These are phyloP conservation scores for Malurus elegans DNA, from an alignment of 2,113 vertebrate species.

Conservation along the genomic window DNA sequence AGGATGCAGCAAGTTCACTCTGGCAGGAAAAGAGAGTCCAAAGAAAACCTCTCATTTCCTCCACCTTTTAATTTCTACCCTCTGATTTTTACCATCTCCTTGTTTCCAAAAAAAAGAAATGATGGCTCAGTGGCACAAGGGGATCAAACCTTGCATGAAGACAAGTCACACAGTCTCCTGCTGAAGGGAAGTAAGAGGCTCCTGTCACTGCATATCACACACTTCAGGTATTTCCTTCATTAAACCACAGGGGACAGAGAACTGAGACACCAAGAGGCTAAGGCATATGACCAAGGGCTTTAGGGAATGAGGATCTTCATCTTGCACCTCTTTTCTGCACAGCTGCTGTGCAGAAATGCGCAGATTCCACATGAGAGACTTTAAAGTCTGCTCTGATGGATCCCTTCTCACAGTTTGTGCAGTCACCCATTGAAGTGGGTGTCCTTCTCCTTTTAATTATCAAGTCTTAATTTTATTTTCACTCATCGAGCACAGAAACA, in stretches of 20 bases:
- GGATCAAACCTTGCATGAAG: not conserved
- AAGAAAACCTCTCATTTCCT: not conserved
- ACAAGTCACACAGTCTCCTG: not conserved
- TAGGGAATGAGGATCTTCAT: not conserved
- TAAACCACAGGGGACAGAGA: not conserved
- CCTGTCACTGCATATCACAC: not conserved
- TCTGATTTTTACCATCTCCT: not conserved
- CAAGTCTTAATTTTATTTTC: not conserved
- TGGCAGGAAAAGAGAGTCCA: not conserved
- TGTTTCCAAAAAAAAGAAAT: not conserved
- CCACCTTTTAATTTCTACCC: not conserved
- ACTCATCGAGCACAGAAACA: not conserved
- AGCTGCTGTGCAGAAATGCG: not conserved
- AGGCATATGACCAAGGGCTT: not conserved
- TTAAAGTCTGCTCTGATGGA: not conserved
- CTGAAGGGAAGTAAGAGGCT: not conserved
- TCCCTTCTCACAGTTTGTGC: not conserved
- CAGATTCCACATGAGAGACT: not conserved
- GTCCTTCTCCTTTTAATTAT: conserved; percentile 6
- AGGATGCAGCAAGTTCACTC: not conserved
- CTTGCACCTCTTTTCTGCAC: not conserved
- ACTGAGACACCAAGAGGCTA: not conserved
- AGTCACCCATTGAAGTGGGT: not conserved
- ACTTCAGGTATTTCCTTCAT: not conserved
- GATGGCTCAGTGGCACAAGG: not conserved